Evolutionary conservation across 2,888 invertebrate genomes (phyloP).

Genomic region (Oscheius myriophilus): DNA sequence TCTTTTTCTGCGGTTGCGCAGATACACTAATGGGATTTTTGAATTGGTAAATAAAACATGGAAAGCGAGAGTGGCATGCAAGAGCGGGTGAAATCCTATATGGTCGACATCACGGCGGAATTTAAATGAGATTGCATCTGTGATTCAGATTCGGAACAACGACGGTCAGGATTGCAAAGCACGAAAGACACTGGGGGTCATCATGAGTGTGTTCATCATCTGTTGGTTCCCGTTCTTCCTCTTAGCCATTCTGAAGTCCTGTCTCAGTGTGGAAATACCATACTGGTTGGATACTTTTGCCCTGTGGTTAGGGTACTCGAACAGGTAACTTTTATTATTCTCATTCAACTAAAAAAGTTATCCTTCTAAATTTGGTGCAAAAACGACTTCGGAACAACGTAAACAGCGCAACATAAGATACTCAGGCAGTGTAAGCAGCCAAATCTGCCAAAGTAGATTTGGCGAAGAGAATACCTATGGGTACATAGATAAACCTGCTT

Average conservation of each 20-base stretch:
- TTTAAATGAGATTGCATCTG: neutral
- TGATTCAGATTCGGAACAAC: constrained; percentile 4
- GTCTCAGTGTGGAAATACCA: constrained; percentile 45
- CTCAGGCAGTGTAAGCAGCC: no score
- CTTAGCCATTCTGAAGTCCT: constrained; percentile 80
- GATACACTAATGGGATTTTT: no score
- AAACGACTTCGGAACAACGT: no score
- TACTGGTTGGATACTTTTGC: constrained; percentile 62
- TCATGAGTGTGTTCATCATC: constrained; percentile 87
- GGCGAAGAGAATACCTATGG: no score
- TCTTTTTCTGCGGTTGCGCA: no score
- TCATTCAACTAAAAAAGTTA: no score
- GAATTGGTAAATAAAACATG: no score
- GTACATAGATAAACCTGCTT: no score
- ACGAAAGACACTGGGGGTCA: constrained; percentile 95
- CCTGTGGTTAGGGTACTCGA: constrained; percentile 94
- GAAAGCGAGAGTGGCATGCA: no score
- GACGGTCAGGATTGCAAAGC: constrained; percentile 86
- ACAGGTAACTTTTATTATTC: constrained; percentile 70
- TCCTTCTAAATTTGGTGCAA: no score
- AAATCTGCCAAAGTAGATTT: no score
- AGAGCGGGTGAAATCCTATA: neutral
- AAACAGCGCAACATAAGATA: no score
- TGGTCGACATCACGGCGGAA: neutral
- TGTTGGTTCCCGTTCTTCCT: constrained; percentile 99